phyloP scores from a whole-genome alignment of 2,113 vertebrate genomes.

The Rhinoderma darwinii region DNA sequence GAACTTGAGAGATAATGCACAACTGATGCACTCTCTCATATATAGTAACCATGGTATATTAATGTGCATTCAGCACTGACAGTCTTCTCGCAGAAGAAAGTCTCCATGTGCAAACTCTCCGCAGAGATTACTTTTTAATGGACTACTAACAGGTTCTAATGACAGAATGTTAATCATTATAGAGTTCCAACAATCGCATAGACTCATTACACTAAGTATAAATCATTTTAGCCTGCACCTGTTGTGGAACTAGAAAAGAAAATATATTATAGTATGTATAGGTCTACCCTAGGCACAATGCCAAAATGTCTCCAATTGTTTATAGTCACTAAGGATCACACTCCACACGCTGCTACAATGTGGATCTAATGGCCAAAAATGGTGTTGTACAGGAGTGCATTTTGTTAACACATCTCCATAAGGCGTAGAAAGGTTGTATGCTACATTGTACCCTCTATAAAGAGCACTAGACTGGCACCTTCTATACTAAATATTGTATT shows the following conservation, averaged over 20 bases:
- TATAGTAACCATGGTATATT: background rate
- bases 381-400: background rate
- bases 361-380: background rate
- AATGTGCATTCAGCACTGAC: background rate
- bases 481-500: too few species aligned
- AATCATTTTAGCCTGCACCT: conserved; percentile 6
- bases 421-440: too few species aligned
- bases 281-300: background rate
- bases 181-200: background rate
- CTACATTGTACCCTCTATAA: too few species aligned
- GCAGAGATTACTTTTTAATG: conserved; percentile 10
- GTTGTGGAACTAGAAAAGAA: background rate
- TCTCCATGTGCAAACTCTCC: conserved; percentile 9
- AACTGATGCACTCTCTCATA: background rate
- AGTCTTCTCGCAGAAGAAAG: background rate
- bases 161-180: conserved; percentile 22
- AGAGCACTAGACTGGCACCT: too few species aligned
- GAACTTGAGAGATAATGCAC: conserved; percentile 31
- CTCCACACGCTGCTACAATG: background rate
- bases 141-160: conserved; percentile 27
- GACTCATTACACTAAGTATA: background rate
- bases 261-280: background rate
- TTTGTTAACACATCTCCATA: too few species aligned
- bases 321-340: background rate
- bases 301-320: background rate